Evolutionary conservation across 2,888 invertebrate genomes (phyloP), one percentile per base, ranked within the genome.

Genomic region (Sphinx pinastri): DNA sequence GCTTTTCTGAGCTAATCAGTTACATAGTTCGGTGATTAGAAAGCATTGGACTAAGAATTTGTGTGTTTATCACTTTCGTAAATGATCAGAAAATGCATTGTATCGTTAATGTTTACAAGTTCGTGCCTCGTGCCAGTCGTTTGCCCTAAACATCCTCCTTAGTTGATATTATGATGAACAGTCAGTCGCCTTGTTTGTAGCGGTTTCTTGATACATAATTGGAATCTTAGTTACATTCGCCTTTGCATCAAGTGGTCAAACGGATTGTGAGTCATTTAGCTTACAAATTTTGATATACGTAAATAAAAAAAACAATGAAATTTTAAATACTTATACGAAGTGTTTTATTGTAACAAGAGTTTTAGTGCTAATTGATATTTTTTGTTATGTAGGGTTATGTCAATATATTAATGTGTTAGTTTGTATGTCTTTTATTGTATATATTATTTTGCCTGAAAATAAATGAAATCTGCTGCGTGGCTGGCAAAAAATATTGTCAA

Each of bases 91-190:
- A 19, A 47, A 63, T 63, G 47, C 49, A 63, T 6, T 19, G 45
- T 16, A 47, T 47, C 16, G 60, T 63, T 49, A 49, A 63, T 63
- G 63, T 63, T 52, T 67, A 67, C 67, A 52, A 71, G 77, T 81
- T 76, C 77, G 72, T 77, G 85, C 83, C 86, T 85, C 86, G 86
- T 86, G 86, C 82, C 79, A 71, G 38, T 74, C 73, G 74, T 78
- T 80, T 73, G 77, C 63, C 75, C 74, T 82, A 79, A 87, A 87
- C 87, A 86, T 87, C 84, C 84, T 84, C 77, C 76, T 79, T 78
- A 63, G 63, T 63, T 63, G 63, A 49, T 63, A 11, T 72, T 77
- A 72, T 63, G 63, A 63, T 63, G 63, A 49, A 49, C 63, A 14
- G 58, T 19, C 63, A 63, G 49, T 63, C 49, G 49, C 63, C 63